Conservation (phyloP, 2,113 vertebrate genomes). For the Sminthopsis crassicaudata region DNA sequence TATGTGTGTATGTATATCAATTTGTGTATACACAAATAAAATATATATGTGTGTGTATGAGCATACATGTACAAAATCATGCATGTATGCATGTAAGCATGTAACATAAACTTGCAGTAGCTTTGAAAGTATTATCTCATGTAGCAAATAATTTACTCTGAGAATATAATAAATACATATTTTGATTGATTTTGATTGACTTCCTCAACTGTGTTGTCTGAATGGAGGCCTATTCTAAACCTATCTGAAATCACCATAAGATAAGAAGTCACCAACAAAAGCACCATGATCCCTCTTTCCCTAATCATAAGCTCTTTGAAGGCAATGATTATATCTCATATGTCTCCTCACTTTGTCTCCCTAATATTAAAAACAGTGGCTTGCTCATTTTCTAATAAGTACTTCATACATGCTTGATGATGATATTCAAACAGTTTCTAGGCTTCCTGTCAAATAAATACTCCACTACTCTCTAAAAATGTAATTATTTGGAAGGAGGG, state of each 20-base stretch:
- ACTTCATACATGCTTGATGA: background rate
- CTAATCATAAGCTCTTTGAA: background rate
- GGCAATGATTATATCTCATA: background rate
- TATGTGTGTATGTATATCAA: too few relatives aligned
- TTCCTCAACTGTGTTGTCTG: background rate
- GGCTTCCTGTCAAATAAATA: too few relatives aligned
- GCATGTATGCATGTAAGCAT: too few relatives aligned
- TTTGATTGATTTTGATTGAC: background rate
- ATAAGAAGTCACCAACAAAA: background rate
- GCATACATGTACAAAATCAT: too few relatives aligned
- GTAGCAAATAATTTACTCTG: background rate
- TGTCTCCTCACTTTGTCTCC: background rate
- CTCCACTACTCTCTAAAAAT: too few relatives aligned
- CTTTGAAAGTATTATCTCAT: background rate
- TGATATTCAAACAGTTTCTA: too few relatives aligned
- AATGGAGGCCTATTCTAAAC: background rate
- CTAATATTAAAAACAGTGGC: background rate
- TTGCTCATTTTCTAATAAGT: background rate
- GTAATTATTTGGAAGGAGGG: too few relatives aligned
- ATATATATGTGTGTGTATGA: background rate
- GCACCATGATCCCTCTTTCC: background rate
- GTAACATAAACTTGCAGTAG: background rate
- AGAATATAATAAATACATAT: background rate
- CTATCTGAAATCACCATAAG: background rate
- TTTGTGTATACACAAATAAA: too few relatives aligned